Evolutionary conservation across 2,888 invertebrate species (phyloP), one percentile per base, ranked within the genome.

Genomic region (Embidobia sp.): DNA sequence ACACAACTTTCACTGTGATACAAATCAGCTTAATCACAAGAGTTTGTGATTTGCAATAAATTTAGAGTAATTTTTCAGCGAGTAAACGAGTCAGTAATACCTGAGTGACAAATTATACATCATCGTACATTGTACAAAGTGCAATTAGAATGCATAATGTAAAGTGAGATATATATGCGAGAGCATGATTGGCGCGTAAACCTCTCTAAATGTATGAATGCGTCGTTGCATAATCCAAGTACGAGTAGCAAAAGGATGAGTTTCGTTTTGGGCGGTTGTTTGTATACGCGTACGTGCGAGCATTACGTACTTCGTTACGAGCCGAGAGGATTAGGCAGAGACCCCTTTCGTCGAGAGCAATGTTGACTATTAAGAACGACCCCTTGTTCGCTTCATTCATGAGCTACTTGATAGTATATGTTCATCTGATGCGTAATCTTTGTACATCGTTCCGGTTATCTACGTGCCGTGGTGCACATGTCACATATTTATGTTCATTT

Each of bases 161-260:
- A 70, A 51, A 53, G 61, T 61, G 53, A 46, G 44, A 70, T 51
- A 61, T 61, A 61, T 61, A 72, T 72, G 72, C 72, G 44, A 48
- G 26, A 18, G 16, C 72, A 72, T 72, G 72, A 72, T 72, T 72
- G 72, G 72, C 55, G 55, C 63, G 53, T 63, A 72, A 70, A 53
- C 72, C 72, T 72, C 42, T 72, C 63, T 72, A 72, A 72, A 72
- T 72, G 72, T 72, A 72, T 63, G 72, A 72, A 72, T 72, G 63
- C 48, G 51, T 61, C 53, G 72, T 72, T 63, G 63, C 63, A 63
- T 63, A 72, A 72, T 55, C 72, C 72, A 55, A 44, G 48, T 63
- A 55, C 55, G 26, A 46, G 63, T 33, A 10, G 29, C 72, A 55
- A 72, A 72, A 55, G 59, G 72, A 63, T 72, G 63, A 55, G 72